Percentiles rank a stretch among this genome's conserved stretches.
These are phyloP conservation scores for Vireo altiloquus DNA, from an alignment of 2,113 vertebrate species.

Conservation along the genomic window DNA sequence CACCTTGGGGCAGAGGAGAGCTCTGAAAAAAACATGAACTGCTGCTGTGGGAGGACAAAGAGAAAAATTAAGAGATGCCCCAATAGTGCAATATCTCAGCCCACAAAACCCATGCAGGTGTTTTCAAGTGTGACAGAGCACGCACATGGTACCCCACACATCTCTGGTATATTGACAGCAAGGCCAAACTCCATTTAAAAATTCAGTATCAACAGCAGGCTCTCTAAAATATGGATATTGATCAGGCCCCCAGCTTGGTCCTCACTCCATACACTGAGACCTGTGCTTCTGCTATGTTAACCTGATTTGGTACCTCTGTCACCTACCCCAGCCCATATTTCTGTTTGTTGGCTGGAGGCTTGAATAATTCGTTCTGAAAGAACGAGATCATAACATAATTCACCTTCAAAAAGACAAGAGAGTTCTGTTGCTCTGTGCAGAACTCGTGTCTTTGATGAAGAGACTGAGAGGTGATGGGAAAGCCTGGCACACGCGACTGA, in stretches of 20 bases:
- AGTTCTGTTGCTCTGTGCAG: neutral
- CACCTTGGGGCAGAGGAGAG: neutral
- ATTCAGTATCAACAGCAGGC: neutral
- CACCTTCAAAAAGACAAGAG: neutral
- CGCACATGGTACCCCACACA: neutral
- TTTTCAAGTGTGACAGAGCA: neutral
- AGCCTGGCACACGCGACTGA: accelerated
- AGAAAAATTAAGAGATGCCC: neutral
- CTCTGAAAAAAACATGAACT: neutral
- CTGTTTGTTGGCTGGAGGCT: neutral
- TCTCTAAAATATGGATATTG: neutral
- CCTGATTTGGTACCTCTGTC: neutral
- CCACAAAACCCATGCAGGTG: too few relatives aligned
- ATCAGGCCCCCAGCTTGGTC: neutral
- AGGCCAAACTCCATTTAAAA: neutral
- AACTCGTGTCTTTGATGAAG: neutral
- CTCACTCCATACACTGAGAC: neutral
- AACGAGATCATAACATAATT: neutral
- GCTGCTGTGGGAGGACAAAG: neutral
- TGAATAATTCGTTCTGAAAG: neutral
- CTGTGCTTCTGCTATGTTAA: neutral
- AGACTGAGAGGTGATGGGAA: neutral
- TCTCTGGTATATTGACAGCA: neutral
- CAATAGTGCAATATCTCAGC: neutral
- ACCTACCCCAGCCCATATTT: neutral